Evolutionary conservation across 2,797 vertebrate species (phyloP).

Genomic region (Denticeps clupeoides): DNA sequence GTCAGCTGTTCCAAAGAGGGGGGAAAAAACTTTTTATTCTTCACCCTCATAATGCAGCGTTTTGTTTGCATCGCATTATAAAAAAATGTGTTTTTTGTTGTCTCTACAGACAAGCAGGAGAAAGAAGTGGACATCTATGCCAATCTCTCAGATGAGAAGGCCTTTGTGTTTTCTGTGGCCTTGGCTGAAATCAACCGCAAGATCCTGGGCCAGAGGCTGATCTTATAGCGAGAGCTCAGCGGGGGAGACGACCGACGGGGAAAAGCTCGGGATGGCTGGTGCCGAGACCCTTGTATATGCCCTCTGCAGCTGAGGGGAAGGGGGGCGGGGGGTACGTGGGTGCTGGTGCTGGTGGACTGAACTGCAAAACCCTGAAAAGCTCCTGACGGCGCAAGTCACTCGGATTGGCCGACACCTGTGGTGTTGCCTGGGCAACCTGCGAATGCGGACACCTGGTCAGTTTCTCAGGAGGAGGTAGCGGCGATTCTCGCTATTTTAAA

Average conservation of each 20-base stretch:
- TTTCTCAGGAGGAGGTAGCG: conserved; percentile 8
- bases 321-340: not conserved
- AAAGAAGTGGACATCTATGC: conserved; percentile 97
- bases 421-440: not conserved
- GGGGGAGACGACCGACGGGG: conserved; percentile 2
- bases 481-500: conserved; percentile 13
- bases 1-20: conserved; percentile 1
- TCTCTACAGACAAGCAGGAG: conserved; percentile 84
- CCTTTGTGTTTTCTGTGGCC: conserved; percentile 96
- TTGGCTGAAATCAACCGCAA: conserved; percentile 99
- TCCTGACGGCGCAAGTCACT: conserved; percentile 12
- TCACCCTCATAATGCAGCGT: not conserved
- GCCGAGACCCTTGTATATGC: conserved; percentile 10
- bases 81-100: conserved; percentile 1
- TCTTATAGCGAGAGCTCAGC: conserved; percentile 58
- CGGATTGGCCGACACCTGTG: conserved; percentile 1
- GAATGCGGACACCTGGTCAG: conserved; percentile 5
- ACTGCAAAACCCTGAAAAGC: conserved; percentile 11
- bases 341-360: not conserved
- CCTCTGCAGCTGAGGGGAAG: conserved; percentile 13
- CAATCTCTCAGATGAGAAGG: conserved; percentile 94
- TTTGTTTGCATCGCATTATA: not conserved
- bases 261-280: conserved; percentile 18
- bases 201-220: conserved; percentile 94
- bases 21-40: not conserved